A percentile compares a stretch with the other conserved stretches of the same genome.
Conservation (phyloP, 2,888 invertebrate genomes). For the Girardia tigrina region DNA sequence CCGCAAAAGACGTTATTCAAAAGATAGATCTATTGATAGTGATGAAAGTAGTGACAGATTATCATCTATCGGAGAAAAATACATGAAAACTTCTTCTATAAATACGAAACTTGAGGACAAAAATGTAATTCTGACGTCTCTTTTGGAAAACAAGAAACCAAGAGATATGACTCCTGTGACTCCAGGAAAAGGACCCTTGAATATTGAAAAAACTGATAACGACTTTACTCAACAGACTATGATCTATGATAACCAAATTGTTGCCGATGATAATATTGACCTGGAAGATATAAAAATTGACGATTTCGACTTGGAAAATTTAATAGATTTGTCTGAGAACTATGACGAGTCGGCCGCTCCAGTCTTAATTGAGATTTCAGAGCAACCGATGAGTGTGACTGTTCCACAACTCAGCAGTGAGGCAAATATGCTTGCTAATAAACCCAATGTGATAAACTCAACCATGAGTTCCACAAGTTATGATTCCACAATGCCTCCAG, state of each 20-base stretch:
- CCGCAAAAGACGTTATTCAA: neutral
- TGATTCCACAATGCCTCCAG: neutral
- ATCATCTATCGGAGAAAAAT: neutral
- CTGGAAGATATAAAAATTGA: constrained; percentile 6
- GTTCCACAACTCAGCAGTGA: neutral
- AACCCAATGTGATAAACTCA: neutral
- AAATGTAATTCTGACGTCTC: constrained; percentile 4
- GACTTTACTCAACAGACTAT: constrained; percentile 1
- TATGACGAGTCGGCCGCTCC: neutral
- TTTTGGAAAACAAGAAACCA: neutral
- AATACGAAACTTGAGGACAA: neutral
- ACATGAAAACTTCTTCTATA: neutral
- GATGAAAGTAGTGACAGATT: constrained; percentile 19
- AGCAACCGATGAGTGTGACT: neutral
- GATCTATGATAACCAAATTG: neutral
- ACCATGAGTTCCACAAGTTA: neutral
- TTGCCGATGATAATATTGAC: constrained; percentile 4
- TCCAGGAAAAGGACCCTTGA: neutral
- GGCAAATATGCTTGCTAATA: neutral
- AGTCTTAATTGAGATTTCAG: neutral
- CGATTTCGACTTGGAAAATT: constrained; percentile 2
- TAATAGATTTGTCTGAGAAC: neutral
- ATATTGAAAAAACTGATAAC: neutral
- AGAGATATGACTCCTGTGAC: neutral
- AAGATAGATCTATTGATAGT: neutral